Percentiles rank a stretch among this genome's conserved stretches.
Conservation (phyloP, 1,140 invertebrate species). For the Habropoda laboriosa region DNA sequence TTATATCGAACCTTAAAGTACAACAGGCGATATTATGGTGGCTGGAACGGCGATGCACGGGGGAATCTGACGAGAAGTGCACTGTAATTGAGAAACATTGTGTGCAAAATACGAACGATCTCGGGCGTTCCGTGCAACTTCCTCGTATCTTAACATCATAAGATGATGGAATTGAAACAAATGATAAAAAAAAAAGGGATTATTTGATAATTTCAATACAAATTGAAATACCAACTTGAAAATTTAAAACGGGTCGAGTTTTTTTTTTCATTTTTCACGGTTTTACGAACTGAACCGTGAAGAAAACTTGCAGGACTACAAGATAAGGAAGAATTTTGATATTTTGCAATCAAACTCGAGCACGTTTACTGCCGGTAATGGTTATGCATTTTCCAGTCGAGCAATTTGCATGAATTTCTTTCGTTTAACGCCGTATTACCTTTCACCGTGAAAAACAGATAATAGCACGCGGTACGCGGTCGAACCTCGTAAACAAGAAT, state of each 20-base stretch:
- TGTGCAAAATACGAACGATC: not conserved
- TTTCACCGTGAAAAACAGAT: slow-evolving; percentile 14
- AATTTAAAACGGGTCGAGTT: no score
- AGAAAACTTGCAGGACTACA: not conserved
- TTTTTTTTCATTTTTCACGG: not conserved
- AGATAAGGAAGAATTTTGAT: not conserved
- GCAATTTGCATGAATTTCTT: not conserved
- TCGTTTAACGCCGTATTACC: not conserved
- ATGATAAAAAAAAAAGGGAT: no score
- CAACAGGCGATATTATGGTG: not conserved
- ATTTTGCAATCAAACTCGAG: not conserved
- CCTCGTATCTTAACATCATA: not conserved
- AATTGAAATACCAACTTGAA: not conserved
- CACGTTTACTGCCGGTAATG: not conserved
- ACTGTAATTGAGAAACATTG: not conserved
- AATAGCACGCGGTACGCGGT: not conserved
- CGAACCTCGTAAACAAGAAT: not conserved
- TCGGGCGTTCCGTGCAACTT: not conserved
- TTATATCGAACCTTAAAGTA: slow-evolving; percentile 23
- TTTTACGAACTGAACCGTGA: not conserved
- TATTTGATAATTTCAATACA: no score
- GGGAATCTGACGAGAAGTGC: not conserved
- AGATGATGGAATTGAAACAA: not conserved
- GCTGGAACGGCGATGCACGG: not conserved
- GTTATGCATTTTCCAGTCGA: not conserved